phyloP scores from a whole-genome alignment of 2,888 invertebrate genomes.

The Eulithis testata region DNA sequence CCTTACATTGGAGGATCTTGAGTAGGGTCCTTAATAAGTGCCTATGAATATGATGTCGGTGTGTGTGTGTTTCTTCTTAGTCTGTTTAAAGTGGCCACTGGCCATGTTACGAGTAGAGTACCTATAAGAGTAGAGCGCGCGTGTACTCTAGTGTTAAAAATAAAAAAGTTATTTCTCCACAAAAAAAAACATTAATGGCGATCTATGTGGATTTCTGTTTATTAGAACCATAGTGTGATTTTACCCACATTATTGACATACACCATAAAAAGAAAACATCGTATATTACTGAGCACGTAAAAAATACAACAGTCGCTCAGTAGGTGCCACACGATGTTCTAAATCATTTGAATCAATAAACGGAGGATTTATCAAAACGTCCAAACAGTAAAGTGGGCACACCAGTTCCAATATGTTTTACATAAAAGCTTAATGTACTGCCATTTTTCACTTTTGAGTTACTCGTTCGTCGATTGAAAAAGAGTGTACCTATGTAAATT shows the following conservation, averaged over 20 bases:
- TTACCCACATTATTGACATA: slow-evolving; percentile 32
- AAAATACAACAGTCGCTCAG: slow-evolving; percentile 27
- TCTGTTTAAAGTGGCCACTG: too few species aligned
- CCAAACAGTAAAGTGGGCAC: slow-evolving; percentile 42
- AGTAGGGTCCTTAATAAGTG: too few species aligned
- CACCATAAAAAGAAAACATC: slow-evolving; percentile 19
- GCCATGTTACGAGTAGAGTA: too few species aligned
- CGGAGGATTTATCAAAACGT: slow-evolving; percentile 30
- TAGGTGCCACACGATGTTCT: slow-evolving; percentile 44
- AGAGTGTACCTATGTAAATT: too few species aligned
- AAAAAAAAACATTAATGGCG: too few species aligned
- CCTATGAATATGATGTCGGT: too few species aligned
- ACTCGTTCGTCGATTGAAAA: too few species aligned
- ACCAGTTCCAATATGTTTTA: slow-evolving; percentile 54
- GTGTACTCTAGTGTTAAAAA: too few species aligned
- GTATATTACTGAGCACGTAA: slow-evolving; percentile 16
- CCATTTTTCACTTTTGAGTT: slow-evolving; percentile 41
- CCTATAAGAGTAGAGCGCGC: too few species aligned
- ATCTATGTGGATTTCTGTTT: not conserved
- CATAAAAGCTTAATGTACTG: slow-evolving; percentile 65
- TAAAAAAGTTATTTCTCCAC: too few species aligned
- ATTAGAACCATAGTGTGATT: not conserved
- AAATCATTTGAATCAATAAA: slow-evolving; percentile 46
- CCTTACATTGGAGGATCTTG: too few species aligned
- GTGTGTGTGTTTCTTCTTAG: too few species aligned